Percentiles rank a stretch among this genome's conserved stretches.
phyloP scores from a whole-genome alignment of 2,113 vertebrate species.

The Suncus etruscus region DNA sequence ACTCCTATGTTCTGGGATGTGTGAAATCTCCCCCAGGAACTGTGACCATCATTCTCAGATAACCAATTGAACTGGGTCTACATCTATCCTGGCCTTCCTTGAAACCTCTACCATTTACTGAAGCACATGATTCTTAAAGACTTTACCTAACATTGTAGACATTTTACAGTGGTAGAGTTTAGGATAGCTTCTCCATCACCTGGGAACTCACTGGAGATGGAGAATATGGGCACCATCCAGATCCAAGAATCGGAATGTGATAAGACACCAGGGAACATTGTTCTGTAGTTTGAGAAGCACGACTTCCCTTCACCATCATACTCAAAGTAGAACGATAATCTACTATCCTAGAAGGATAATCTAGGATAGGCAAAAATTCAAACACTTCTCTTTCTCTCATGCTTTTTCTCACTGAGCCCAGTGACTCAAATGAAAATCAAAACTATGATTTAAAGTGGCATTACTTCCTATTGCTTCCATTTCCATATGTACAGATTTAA shows the following conservation, averaged over 20 bases:
- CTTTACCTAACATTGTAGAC: not conserved
- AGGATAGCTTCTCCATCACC: not conserved
- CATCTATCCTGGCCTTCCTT: not conserved
- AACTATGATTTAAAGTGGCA: not conserved
- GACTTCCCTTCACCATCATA: not conserved
- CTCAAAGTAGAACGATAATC: not conserved
- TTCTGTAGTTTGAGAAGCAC: not conserved
- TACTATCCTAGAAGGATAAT: not conserved
- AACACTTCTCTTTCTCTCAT: not conserved
- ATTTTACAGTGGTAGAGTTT: not conserved
- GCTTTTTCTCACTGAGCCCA: not conserved
- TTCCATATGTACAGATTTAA: not conserved
- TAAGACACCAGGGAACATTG: not conserved
- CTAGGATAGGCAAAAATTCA: not conserved
- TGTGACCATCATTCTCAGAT: not conserved
- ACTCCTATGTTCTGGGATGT: not conserved
- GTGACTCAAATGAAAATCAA: constrained; percentile 23
- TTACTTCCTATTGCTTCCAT: not conserved
- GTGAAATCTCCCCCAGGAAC: not conserved
- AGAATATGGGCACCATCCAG: not conserved
- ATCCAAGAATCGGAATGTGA: not conserved
- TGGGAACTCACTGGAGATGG: not conserved
- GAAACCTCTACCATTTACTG: not conserved
- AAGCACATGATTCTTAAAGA: not conserved
- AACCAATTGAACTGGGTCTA: no score